phyloP scores from a whole-genome alignment of 2,113 vertebrate species.

The Rhinolophus sinicus region DNA sequence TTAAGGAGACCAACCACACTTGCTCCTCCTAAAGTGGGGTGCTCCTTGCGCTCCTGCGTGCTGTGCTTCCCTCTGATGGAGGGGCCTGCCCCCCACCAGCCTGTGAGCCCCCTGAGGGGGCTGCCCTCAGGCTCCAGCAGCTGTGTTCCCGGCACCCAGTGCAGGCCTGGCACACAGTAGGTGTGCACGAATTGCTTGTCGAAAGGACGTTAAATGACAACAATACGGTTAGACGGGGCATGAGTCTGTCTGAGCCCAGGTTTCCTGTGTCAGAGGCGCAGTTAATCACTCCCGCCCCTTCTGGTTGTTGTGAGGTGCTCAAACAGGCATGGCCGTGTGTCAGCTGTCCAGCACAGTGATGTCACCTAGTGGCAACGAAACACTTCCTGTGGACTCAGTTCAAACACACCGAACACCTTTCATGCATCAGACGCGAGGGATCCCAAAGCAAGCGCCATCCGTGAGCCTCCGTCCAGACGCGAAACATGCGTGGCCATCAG shows the following conservation, averaged over 20 bases:
- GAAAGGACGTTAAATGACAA: not conserved
- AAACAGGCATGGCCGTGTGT: not conserved
- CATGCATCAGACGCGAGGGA: not conserved
- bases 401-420: fast-evolving
- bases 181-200: not conserved
- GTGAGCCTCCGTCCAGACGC: not conserved
- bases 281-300: not conserved
- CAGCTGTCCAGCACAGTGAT: fast-evolving
- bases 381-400: too few relatives aligned
- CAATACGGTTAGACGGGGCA: too few relatives aligned
- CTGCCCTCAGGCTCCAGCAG: too few relatives aligned
- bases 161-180: not conserved
- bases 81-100: fast-evolving
- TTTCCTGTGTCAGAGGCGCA: not conserved
- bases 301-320: not conserved
- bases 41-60: too few relatives aligned
- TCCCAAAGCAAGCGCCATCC: not conserved
- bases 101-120: too few relatives aligned
- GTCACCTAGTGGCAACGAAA: not conserved
- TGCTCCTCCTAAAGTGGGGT: too few relatives aligned
- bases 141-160: not conserved
- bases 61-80: too few relatives aligned
- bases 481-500: too few relatives aligned
- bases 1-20: not conserved
- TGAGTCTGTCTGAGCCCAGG: not conserved